These are phyloP conservation scores for Bathynomus jamesi DNA, from an alignment of 1,140 invertebrate genomes.

Conservation along the genomic window DNA sequence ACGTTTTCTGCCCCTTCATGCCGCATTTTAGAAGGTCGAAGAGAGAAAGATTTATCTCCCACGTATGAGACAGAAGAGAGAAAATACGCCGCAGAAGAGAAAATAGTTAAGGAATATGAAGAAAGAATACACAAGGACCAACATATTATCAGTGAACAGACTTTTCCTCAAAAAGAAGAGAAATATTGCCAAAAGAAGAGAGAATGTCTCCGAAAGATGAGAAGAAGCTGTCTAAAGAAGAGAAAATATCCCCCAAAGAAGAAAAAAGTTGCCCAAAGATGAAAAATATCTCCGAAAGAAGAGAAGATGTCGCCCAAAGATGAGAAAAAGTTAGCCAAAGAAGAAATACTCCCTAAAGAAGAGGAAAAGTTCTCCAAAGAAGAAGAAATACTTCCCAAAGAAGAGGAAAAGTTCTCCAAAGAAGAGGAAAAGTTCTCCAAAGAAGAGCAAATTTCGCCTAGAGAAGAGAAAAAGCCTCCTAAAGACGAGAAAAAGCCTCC, in stretches of 20 bases:
- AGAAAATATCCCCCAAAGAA: slow-evolving; percentile 11
- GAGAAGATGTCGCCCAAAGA: neutral
- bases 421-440: too few relatives aligned
- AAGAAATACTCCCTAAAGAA: slow-evolving; percentile 15
- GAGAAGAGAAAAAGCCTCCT: slow-evolving; percentile 6
- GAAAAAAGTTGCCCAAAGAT: slow-evolving; percentile 7
- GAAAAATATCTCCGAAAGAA: neutral
- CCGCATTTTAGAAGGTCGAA: neutral
- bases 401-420: neutral
- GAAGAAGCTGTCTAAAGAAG: neutral
- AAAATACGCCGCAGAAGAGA: slow-evolving; percentile 65
- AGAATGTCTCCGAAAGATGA: neutral
- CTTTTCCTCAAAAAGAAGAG: slow-evolving; percentile 2
- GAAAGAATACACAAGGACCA: slow-evolving; percentile 22
- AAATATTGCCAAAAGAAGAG: slow-evolving; percentile 16
- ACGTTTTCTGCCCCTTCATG: neutral
- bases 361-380: slow-evolving; percentile 7
- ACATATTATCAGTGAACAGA: slow-evolving; percentile 26
- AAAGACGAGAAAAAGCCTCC: neutral
- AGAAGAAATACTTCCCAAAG: neutral
- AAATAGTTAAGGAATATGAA: slow-evolving; percentile 47
- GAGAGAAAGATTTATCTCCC: slow-evolving; percentile 6
- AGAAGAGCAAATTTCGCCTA: slow-evolving; percentile 11
- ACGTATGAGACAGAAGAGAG: slow-evolving; percentile 53
- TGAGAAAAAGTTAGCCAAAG: neutral